Percentiles rank a stretch among this genome's conserved stretches.
phyloP scores from a whole-genome alignment of 2,888 invertebrate genomes.

The Agrilus biguttatus region DNA sequence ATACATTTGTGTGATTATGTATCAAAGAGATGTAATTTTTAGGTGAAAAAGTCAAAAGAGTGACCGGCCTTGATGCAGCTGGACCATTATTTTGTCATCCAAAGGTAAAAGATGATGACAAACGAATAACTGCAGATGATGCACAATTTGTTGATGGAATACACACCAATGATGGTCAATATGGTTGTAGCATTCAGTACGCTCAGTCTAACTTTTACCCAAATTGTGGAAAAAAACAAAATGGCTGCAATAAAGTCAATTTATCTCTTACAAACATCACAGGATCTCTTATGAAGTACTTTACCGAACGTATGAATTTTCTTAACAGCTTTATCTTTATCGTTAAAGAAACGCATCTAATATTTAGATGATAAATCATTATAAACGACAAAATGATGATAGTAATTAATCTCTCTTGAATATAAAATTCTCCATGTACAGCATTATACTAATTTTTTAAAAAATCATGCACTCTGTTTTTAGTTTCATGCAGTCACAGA shows the following conservation, averaged over 20 bases:
- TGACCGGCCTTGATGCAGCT: not conserved
- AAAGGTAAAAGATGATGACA: not conserved
- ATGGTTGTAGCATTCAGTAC: conserved; percentile 4
- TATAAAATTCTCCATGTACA: too few species aligned
- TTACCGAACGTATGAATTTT: not conserved
- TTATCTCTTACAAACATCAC: not conserved
- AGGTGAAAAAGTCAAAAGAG: not conserved
- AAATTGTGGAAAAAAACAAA: conserved; percentile 5
- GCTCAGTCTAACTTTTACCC: conserved; percentile 5
- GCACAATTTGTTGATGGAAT: conserved; percentile 7
- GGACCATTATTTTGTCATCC: not conserved
- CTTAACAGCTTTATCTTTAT: too few species aligned
- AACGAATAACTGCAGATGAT: conserved; percentile 1
- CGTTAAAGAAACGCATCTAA: too few species aligned
- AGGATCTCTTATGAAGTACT: not conserved
- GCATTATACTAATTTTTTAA: too few species aligned
- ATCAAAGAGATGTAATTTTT: too few species aligned
- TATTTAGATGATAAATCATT: too few species aligned
- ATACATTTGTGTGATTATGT: too few species aligned
- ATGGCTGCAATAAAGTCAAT: conserved; percentile 1
- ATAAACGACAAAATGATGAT: too few species aligned
- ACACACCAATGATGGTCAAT: conserved; percentile 5
- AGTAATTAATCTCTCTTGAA: too few species aligned
- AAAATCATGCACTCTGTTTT: not conserved
- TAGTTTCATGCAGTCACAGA: not conserved